Percentiles rank a stretch among this genome's conserved stretches.
These are phyloP conservation scores for Centropus bengalensis DNA, from an alignment of 2,113 vertebrate genomes.

Conservation along the genomic window DNA sequence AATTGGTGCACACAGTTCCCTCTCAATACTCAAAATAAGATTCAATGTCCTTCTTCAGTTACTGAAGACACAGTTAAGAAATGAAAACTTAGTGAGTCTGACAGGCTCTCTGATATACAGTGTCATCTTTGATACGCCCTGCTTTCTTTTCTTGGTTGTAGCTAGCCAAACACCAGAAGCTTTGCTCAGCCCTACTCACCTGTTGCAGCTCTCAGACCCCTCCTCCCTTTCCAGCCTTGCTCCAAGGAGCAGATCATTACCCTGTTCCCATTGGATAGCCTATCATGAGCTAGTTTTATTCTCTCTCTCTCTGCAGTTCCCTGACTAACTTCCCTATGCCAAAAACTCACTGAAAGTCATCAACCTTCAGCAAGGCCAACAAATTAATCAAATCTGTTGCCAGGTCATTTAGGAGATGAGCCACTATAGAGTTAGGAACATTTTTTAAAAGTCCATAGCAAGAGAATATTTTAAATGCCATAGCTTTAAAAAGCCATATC, in stretches of 20 bases:
- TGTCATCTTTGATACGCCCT: not conserved
- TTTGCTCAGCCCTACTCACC: not conserved
- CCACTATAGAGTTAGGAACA: constrained; percentile 5
- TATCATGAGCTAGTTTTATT: constrained; percentile 36
- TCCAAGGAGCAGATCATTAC: not conserved
- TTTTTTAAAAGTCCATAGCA: not conserved
- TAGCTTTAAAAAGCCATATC: constrained; percentile 9
- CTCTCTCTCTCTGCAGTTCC: not conserved
- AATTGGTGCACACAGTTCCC: not conserved
- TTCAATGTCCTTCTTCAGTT: not conserved
- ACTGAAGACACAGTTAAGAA: not conserved
- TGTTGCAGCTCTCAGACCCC: not conserved
- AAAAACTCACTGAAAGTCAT: constrained; percentile 48
- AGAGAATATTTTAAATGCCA: constrained; percentile 7
- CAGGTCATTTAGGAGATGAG: constrained; percentile 40
- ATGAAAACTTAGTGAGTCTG: not conserved
- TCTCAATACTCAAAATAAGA: not conserved
- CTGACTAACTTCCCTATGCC: constrained; percentile 14
- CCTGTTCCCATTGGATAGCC: not conserved
- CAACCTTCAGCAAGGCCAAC: constrained; percentile 49
- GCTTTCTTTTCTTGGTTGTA: not conserved
- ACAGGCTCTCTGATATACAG: not conserved
- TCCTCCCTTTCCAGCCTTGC: not conserved
- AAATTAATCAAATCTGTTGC: constrained; percentile 52
- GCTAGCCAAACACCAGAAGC: not conserved